A percentile compares a stretch with the other conserved stretches of the same genome.
Conservation (phyloP, 1,140 invertebrate genomes). For the Camponotus pennsylvanicus region DNA sequence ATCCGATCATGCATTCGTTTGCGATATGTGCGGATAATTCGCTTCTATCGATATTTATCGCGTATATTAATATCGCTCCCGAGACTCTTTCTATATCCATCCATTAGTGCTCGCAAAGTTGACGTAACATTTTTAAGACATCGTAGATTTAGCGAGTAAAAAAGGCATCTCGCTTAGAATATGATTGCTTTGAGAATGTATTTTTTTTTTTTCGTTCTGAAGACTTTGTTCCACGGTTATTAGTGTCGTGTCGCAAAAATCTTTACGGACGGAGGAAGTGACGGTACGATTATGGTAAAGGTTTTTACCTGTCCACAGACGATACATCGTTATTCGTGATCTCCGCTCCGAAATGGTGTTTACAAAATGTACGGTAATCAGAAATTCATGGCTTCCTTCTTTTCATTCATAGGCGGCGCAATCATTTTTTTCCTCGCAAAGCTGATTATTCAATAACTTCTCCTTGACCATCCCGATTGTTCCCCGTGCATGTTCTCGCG, state of each 20-base stretch:
- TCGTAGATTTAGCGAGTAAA: not conserved
- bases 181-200: not conserved
- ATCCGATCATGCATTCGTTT: too few relatives aligned
- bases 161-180: not conserved
- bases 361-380: constrained; percentile 46
- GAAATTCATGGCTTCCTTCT: constrained; percentile 63
- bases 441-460: constrained; percentile 55
- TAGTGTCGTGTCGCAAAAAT: constrained; percentile 10
- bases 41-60: not conserved
- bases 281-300: constrained; percentile 54
- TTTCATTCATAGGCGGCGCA: constrained; percentile 54
- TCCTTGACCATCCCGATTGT: constrained; percentile 61
- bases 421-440: constrained; percentile 42
- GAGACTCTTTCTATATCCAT: not conserved
- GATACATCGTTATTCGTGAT: constrained; percentile 39
- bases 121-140: not conserved
- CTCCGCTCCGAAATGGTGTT: constrained; percentile 47
- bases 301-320: constrained; percentile 35
- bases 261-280: constrained; percentile 21
- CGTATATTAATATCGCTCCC: not conserved
- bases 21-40: not conserved
- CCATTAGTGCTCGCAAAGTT: not conserved
- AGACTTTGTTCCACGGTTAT: not conserved
- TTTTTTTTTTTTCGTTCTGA: not conserved
- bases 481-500: constrained; percentile 53